A percentile compares a stretch with the other conserved stretches of the same genome.
phyloP scores from a whole-genome alignment of 2,797 vertebrate species.

The Lepidocolaptes lacrymiger region DNA sequence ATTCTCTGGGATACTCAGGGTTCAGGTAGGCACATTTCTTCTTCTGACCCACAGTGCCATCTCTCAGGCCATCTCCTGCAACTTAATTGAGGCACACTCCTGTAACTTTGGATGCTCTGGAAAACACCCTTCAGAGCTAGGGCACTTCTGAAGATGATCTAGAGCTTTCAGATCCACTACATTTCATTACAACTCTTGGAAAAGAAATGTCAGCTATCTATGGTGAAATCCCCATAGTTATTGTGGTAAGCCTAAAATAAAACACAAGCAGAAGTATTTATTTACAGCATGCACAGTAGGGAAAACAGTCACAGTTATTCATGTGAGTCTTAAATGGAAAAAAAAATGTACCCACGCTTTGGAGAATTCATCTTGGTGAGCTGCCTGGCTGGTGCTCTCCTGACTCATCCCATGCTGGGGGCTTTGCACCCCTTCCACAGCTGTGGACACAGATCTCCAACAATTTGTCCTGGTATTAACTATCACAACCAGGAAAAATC shows the following conservation, averaged over 20 bases:
- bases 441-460: neutral
- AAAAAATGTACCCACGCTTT: accelerated
- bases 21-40: neutral
- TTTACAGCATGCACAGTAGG: neutral
- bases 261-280: neutral
- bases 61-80: neutral
- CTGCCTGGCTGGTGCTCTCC: neutral
- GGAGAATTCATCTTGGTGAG: neutral
- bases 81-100: neutral
- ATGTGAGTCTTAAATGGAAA: neutral
- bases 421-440: neutral
- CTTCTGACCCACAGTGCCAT: neutral
- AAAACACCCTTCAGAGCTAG: neutral
- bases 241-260: neutral
- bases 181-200: neutral
- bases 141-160: neutral
- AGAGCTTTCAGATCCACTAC: neutral
- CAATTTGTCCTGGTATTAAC: neutral
- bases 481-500: neutral
- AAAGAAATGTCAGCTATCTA: neutral
- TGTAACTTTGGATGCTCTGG: neutral
- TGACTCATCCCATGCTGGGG: neutral
- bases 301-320: neutral
- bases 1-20: neutral
- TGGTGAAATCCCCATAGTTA: neutral